Evolutionary conservation across 2,888 invertebrate genomes (phyloP).

Genomic region (Cheilosia scutellata): DNA sequence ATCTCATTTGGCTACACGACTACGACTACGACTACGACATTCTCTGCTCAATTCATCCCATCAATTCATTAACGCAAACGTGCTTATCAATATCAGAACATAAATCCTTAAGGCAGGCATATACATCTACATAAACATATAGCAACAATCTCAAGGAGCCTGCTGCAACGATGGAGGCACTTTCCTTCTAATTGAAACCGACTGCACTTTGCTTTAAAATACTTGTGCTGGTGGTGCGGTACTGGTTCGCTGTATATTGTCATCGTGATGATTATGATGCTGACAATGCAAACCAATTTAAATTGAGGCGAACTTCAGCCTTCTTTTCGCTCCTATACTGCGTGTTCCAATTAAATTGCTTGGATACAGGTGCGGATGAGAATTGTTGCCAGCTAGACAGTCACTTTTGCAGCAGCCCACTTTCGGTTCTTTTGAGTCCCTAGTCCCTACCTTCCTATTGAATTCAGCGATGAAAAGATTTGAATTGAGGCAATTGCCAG

Average conservation of each 20-base stretch:
- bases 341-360: slow-evolving; percentile 51
- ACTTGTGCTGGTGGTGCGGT: background rate
- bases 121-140: slow-evolving; percentile 3
- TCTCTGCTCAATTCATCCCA: background rate
- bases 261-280: slow-evolving; percentile 29
- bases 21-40: background rate
- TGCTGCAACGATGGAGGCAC: background rate
- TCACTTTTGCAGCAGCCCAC: slow-evolving; percentile 44
- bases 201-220: slow-evolving; percentile 40
- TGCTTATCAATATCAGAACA: slow-evolving; percentile 56
- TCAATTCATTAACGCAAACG: slow-evolving; percentile 47
- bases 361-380: slow-evolving; percentile 55
- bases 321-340: slow-evolving; percentile 22
- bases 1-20: background rate
- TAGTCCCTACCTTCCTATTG: slow-evolving; percentile 42
- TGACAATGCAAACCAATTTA: slow-evolving; percentile 71
- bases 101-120: slow-evolving; percentile 23
- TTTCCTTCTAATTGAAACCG: slow-evolving; percentile 43
- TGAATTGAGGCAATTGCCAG: slow-evolving; percentile 47
- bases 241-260: background rate
- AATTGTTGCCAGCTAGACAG: slow-evolving; percentile 2
- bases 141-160: slow-evolving; percentile 31
- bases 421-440: slow-evolving; percentile 41
- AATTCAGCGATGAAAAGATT: slow-evolving; percentile 64
- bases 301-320: slow-evolving; percentile 28